Base-by-base conservation (phyloP, 1,140 invertebrate species). In the Vollenhovia emeryi region DNA sequence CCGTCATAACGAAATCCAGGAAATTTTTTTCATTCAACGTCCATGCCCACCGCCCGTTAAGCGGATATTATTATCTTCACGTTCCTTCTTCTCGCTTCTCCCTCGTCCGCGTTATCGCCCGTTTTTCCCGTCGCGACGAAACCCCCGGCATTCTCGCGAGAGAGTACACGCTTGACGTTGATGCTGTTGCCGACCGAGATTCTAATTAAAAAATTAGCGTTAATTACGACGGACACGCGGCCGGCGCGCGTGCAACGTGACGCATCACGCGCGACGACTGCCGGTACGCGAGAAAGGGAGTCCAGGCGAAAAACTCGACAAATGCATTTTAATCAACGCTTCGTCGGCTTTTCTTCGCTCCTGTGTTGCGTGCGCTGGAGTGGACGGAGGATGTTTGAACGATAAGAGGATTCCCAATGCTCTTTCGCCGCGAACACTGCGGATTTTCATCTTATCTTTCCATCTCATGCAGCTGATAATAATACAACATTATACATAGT, bases 191-290 rank as follows among this genome's bases (percentile, higher is more conserved):
- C 50, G 40, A 55, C 55, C 60, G 85, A 79, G 83, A 84, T 89
- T 90, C 87, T 92, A 91, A 91, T 92, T 91, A 89, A 92, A 92
- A 91, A 92, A 92, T 90, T 90, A 92, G 87, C 90, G 89, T 91
- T 91, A 92, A 92, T 92, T 91, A 92, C 84, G 84, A 74, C 30
- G 74, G 75, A 48, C 50, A 76, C 69, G 55, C 50, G 43, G 59
- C 59, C 55, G 24, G 66, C 50, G 78, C 73, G 87, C 75, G 36
- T 62, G 79, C 24, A 85, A 33, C 50, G 30, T 50, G 74, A 15
- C 60, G 62, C 40, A 24, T 79, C 75, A 40, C 55, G 52, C 43
- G 66, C 30, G 60, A 52, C 52, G 52, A 36, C 15, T 4, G n/a
- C 6, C 55, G 30, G 60, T 71, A 76, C 30, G 33, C 15, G 57